Evolutionary conservation across 35 echinoderm and acorn worm genomes (phyloP).

Genomic region (Stichopus chloronotus): DNA sequence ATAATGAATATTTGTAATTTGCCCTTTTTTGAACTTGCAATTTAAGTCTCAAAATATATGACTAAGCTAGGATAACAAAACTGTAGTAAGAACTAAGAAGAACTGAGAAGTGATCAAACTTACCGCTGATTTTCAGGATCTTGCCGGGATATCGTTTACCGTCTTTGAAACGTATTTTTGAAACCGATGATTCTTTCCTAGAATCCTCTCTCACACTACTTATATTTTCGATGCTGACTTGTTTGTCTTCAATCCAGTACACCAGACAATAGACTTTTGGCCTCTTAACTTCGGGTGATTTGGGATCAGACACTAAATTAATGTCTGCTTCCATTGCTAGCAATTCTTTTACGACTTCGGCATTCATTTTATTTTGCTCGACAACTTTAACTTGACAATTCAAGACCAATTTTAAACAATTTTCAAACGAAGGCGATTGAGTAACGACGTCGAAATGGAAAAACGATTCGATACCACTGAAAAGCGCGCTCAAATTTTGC

Average conservation of each 20-base stretch:
- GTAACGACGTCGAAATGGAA: neutral
- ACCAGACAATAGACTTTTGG: neutral
- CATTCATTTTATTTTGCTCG: neutral
- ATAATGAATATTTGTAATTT: too few species aligned
- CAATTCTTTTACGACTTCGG: neutral
- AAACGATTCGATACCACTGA: neutral
- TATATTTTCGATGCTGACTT: conserved; percentile 1
- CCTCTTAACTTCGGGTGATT: conserved; percentile 1
- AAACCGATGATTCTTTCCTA: neutral
- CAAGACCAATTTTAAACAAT: neutral
- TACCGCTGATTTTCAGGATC: conserved; percentile 4
- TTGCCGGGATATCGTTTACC: conserved; percentile 1
- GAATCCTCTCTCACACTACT: neutral
- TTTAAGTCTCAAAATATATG: too few species aligned
- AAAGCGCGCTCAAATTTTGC: neutral
- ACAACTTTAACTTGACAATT: neutral
- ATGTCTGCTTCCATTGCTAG: neutral
- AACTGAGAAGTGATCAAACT: neutral
- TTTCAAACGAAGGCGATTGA: neutral
- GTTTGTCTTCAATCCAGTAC: conserved; percentile 15
- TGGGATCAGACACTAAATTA: neutral
- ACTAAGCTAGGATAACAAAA: too few species aligned
- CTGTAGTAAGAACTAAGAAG: neutral
- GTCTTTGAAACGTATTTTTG: neutral
- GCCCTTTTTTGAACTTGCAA: too few species aligned